These are phyloP conservation scores for Romanogobio albipinnatus DNA, from an alignment of 2,113 vertebrate species.

Conservation along the genomic window DNA sequence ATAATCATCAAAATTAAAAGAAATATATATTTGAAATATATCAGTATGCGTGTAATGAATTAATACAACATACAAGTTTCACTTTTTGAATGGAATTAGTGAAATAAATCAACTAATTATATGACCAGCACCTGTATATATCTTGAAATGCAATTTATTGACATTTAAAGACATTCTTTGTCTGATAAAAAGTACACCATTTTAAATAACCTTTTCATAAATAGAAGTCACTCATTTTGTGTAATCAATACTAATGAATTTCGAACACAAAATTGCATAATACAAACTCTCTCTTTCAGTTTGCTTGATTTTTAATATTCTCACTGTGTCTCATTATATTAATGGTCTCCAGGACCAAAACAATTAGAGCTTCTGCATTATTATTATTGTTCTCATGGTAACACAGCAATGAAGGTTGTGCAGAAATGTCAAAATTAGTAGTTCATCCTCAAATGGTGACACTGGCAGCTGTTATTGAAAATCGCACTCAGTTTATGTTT, in stretches of 20 bases:
- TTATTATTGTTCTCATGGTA: constrained; percentile 42
- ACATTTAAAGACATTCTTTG: neutral
- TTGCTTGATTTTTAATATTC: neutral
- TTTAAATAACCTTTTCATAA: neutral
- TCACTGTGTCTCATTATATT: constrained; percentile 27
- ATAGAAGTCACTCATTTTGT: neutral
- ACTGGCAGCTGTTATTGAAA: neutral
- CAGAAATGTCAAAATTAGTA: constrained; percentile 10
- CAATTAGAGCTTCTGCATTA: neutral
- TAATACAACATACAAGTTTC: no score
- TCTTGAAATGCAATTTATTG: neutral
- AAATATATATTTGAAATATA: no score
- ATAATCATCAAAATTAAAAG: no score
- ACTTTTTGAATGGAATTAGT: no score
- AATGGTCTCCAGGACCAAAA: constrained; percentile 13
- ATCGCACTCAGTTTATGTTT: neutral
- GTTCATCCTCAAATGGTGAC: constrained; percentile 4
- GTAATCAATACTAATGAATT: neutral
- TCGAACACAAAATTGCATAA: neutral
- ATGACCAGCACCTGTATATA: no score
- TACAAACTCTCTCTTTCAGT: neutral
- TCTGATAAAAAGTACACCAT: neutral
- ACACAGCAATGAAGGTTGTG: neutral
- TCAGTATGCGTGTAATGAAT: no score
- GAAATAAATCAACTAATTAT: no score